Base-by-base conservation (phyloP, 2,797 vertebrate genomes). In the Scolopax rusticola region DNA sequence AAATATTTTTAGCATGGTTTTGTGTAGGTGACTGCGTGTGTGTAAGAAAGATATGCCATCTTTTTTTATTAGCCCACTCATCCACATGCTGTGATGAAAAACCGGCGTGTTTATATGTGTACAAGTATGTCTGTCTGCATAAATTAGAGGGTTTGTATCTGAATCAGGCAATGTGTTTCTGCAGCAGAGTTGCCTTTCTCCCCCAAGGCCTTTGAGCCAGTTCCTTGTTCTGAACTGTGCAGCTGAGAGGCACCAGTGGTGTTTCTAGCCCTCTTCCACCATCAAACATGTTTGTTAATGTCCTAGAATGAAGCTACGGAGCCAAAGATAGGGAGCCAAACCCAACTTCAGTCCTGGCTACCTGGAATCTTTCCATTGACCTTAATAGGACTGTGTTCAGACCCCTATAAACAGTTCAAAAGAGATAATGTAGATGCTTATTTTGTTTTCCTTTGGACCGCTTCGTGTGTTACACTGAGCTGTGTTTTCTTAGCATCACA, bases 21-120 rank as follows among this genome's bases (percentile, higher is more conserved):
- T 96, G 91, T 94, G 95, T 96, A 95, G 95, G 89, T 95, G 94
- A 95, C 64, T 93, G 83, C 10, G 8, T 94, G 89, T 80, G 64
- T 94, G 92, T 93, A 90, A 84, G 86, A 93, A 96, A 91, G 87
- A 90, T 78, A 77, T 70, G 83, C 53, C 63, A 60, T 87, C 54
- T 90, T 83, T 94, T 93, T 90, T 78, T 67, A 79, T 89, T 84
- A 92, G 90, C 94, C 91, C 91, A 89, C 94, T 91, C 93, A 69
- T 78, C 56, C 65, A 53, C 54, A 53, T 0, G 0, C 83, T 68
- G 80, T 67, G 80, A 64, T 93, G 85, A 84, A 93, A 95, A 94
- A 28, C 8, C 4, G 0, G 38, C 1, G 0, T 94, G 89, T 97
- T 94, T 94, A 63, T 83, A 67, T 96, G 93, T 95, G 90, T 89